Conservation (phyloP, 2,113 vertebrate species). For the Perca fluviatilis region DNA sequence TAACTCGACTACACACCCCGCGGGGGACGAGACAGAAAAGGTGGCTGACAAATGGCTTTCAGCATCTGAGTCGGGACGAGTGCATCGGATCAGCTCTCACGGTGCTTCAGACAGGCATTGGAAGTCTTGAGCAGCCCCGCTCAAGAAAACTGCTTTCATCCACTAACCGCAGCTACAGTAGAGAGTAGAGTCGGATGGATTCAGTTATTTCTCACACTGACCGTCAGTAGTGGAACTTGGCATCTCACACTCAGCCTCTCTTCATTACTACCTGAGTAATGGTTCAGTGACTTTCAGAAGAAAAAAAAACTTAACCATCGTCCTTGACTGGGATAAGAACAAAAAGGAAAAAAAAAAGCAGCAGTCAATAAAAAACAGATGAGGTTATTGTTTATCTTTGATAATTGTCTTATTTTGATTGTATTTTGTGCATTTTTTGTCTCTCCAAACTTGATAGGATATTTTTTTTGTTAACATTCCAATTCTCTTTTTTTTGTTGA, state of each 20-base stretch:
- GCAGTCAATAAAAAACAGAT: conserved; percentile 29
- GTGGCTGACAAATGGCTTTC: conserved; percentile 39
- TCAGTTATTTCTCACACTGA: conserved; percentile 3
- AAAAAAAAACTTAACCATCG: conserved; percentile 31
- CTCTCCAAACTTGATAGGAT: conserved; percentile 48
- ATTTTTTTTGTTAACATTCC: conserved; percentile 84
- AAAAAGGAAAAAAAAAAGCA: background rate
- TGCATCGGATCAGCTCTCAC: conserved; percentile 11
- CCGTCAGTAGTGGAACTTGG: background rate
- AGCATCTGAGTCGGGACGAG: background rate
- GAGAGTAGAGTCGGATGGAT: conserved; percentile 39
- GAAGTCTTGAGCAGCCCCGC: conserved; percentile 32
- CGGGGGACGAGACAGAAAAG: background rate
- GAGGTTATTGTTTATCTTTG: conserved; percentile 55
- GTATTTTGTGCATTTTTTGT: conserved; percentile 62
- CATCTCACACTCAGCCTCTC: conserved; percentile 49
- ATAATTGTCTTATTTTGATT: conserved; percentile 65
- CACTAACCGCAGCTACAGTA: conserved; percentile 60
- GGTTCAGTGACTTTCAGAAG: conserved; percentile 57
- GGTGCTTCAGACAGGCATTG: conserved; percentile 15
- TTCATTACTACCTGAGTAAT: conserved; percentile 47
- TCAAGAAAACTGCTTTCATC: conserved; percentile 29
- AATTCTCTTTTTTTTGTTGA: conserved; percentile 50
- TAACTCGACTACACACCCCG: background rate
- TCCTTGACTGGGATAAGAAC: conserved; percentile 49